Base-by-base conservation (phyloP, 2,797 vertebrate species). In the Austrolebias charrua region DNA sequence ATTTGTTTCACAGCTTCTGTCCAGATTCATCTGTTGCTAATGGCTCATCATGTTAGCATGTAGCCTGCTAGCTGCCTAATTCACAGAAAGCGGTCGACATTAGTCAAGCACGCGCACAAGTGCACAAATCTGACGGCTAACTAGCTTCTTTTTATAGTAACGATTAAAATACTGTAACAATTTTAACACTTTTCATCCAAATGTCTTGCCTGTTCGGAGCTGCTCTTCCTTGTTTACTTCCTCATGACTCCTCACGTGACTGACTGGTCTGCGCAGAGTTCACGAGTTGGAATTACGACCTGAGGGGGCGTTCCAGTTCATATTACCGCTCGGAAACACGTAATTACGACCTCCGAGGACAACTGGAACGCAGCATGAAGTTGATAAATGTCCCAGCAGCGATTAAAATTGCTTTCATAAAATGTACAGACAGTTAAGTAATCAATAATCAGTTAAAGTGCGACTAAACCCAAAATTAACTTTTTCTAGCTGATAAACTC, bases 241-340 rank as follows among this genome's bases (percentile, higher is more conserved):
- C 90, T 86, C 89, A 77, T 90, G 90, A 92, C 77, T 64, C 51
- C 66, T 4, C 89, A 91, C 82, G 75, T n/a, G n/a, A n/a, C n/a
- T 92, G 89, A 90, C 81, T 71, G 2, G 75, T 69, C 4, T 45
- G 31, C 9, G n/a, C n/a, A n/a, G n/a, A n/a, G n/a, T n/a, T n/a
- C n/a, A n/a, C n/a, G n/a, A n/a, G n/a, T n/a, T n/a, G n/a, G n/a
- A n/a, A n/a, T n/a, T n/a, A n/a, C n/a, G n/a, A n/a, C n/a, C n/a
- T n/a, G n/a, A n/a, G n/a, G n/a, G n/a, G n/a, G n/a, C n/a, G n/a
- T n/a, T n/a, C n/a, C n/a, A n/a, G n/a, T n/a, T n/a, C n/a, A n/a
- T n/a, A n/a, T n/a, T n/a, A n/a, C n/a, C n/a, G n/a, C n/a, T n/a
- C n/a, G n/a, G n/a, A n/a, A n/a, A n/a, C n/a, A n/a, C n/a, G n/a